phyloP scores from a whole-genome alignment of 2,888 invertebrate species.

The Andrena trimmerana region DNA sequence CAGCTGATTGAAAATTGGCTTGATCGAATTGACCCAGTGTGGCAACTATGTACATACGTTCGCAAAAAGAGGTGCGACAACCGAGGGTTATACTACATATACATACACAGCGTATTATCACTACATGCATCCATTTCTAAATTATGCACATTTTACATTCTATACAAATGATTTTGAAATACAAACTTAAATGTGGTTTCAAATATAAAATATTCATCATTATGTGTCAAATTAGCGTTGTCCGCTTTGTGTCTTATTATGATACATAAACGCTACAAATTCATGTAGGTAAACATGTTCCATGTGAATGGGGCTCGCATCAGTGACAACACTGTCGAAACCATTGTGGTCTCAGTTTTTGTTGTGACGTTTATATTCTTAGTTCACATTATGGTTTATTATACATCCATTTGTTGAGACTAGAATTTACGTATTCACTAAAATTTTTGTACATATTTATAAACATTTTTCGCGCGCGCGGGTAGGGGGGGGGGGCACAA shows the following conservation, averaged over 20 bases:
- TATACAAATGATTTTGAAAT: conserved; percentile 54
- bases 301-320: neutral
- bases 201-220: conserved; percentile 49
- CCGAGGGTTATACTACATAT: conserved; percentile 15
- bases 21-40: too few species aligned
- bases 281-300: neutral
- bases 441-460: conserved; percentile 17
- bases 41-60: too few species aligned
- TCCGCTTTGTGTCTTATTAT: neutral
- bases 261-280: neutral
- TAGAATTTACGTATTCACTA: conserved; percentile 67
- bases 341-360: neutral
- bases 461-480: too few species aligned
- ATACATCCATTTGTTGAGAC: conserved; percentile 68
- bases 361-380: conserved; percentile 42
- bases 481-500: too few species aligned
- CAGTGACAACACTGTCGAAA: neutral
- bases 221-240: conserved; percentile 32
- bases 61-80: too few species aligned
- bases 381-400: conserved; percentile 48
- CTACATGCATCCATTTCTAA: conserved; percentile 48
- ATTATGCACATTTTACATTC: conserved; percentile 39
- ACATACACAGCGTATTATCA: conserved; percentile 38
- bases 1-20: too few species aligned
- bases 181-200: conserved; percentile 51